These are phyloP conservation scores for Diceros bicornis DNA, from an alignment of 2,797 vertebrate species.

Conservation along the genomic window DNA sequence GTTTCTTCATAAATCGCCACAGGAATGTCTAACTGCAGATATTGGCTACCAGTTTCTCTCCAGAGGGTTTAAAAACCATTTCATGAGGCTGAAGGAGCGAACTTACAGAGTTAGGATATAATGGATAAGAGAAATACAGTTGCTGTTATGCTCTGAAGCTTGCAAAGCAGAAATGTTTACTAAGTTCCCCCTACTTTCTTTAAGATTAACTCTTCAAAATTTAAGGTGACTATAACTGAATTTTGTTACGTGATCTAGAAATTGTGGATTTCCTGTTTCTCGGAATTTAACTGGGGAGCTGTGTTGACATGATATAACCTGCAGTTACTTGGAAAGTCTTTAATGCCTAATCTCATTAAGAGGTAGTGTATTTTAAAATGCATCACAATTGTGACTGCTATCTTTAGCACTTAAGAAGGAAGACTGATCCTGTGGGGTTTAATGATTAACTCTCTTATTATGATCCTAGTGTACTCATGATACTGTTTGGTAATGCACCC, in stretches of 20 bases:
- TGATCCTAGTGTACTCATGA: slow-evolving; percentile 71
- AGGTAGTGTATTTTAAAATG: slow-evolving; percentile 40
- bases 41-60: slow-evolving; percentile 7
- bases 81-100: slow-evolving; percentile 2
- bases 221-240: neutral
- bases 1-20: slow-evolving; percentile 59
- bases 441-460: slow-evolving; percentile 72
- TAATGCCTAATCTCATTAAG: slow-evolving; percentile 61
- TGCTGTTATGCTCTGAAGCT: neutral
- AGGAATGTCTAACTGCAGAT: neutral
- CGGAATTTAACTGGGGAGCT: neutral
- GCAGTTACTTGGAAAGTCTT: slow-evolving; percentile 45
- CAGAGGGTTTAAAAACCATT: slow-evolving; percentile 1
- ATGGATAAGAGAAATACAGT: neutral
- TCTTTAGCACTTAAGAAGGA: slow-evolving; percentile 66
- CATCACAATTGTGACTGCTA: slow-evolving; percentile 19
- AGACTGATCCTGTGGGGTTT: slow-evolving; percentile 23
- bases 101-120: neutral
- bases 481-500: slow-evolving; percentile 75
- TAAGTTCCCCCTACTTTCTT: neutral
- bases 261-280: neutral
- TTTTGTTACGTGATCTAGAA: neutral
- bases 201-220: slow-evolving; percentile 60
- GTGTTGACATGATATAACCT: neutral
- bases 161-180: neutral